Percentiles rank a stretch among this genome's conserved stretches.
Conservation (phyloP, 2,888 invertebrate species). For the Calameuta pallipes region DNA sequence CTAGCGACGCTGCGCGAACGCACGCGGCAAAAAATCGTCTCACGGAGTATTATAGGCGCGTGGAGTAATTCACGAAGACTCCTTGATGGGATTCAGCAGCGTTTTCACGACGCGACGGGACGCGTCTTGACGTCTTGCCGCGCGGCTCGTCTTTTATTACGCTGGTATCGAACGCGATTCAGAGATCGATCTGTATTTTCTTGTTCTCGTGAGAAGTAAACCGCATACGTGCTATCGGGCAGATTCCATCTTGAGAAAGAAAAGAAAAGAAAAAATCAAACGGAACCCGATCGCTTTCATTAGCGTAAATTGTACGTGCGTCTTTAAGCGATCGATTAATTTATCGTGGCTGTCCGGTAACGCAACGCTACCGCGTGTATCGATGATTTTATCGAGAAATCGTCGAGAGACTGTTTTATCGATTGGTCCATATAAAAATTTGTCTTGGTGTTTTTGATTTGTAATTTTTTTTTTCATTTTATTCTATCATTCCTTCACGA, state of each 20-base stretch:
- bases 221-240: not conserved
- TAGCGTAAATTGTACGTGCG: not conserved
- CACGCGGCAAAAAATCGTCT: not conserved
- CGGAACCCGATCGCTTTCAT: not conserved
- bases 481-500: not conserved
- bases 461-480: not conserved
- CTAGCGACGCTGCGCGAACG: conserved; percentile 9
- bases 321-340: not conserved
- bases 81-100: not conserved
- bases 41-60: not conserved
- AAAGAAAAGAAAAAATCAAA: not conserved
- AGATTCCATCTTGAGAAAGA: not conserved
- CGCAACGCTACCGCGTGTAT: not conserved
- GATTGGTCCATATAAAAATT: not conserved
- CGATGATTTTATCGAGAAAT: not conserved
- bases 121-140: not conserved
- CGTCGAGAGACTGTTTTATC: not conserved
- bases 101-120: not conserved
- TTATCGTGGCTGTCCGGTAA: not conserved
- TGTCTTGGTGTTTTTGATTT: not conserved
- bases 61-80: not conserved
- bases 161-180: not conserved
- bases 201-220: not conserved
- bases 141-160: not conserved
- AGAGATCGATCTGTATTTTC: not conserved